Percentiles rank a stretch among this genome's conserved stretches.
Evolutionary conservation across 2,888 invertebrate genomes (phyloP).

Genomic region (Athalia rosae): DNA sequence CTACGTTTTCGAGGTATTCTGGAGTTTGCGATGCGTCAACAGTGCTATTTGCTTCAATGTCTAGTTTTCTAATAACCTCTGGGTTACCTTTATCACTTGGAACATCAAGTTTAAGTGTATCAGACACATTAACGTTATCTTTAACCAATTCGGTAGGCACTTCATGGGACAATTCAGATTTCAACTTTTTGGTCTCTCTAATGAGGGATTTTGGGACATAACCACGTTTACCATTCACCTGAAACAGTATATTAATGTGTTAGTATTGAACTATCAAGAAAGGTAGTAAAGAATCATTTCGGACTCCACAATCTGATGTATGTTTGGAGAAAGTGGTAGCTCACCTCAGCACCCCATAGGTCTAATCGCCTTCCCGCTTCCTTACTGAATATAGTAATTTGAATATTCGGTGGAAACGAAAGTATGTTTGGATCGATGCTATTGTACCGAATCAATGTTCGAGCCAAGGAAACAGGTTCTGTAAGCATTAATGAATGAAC

Average conservation of each 20-base stretch:
- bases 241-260: conserved; percentile 49
- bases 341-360: conserved; percentile 81
- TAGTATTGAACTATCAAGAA: conserved; percentile 9
- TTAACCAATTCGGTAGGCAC: conserved; percentile 72
- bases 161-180: conserved; percentile 69
- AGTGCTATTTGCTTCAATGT: background rate
- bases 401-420: conserved; percentile 77
- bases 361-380: conserved; percentile 79
- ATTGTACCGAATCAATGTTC: conserved; percentile 77
- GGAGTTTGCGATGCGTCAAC: background rate
- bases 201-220: conserved; percentile 79
- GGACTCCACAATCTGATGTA: background rate
- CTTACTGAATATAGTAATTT: conserved; percentile 82
- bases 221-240: conserved; percentile 81
- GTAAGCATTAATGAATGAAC: conserved; percentile 52
- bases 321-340: conserved; percentile 17
- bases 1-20: conserved; percentile 3
- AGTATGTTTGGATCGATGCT: conserved; percentile 77
- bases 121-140: conserved; percentile 53
- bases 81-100: background rate
- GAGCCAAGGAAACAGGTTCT: conserved; percentile 80
- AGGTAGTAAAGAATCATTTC: background rate
- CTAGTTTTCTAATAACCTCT: background rate
- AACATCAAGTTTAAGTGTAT: conserved; percentile 27
- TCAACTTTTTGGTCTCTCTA: conserved; percentile 77